A percentile compares a stretch with the other conserved stretches of the same genome.
Conservation (phyloP, 2,888 invertebrate genomes). For the Amphiduros pacificus region DNA sequence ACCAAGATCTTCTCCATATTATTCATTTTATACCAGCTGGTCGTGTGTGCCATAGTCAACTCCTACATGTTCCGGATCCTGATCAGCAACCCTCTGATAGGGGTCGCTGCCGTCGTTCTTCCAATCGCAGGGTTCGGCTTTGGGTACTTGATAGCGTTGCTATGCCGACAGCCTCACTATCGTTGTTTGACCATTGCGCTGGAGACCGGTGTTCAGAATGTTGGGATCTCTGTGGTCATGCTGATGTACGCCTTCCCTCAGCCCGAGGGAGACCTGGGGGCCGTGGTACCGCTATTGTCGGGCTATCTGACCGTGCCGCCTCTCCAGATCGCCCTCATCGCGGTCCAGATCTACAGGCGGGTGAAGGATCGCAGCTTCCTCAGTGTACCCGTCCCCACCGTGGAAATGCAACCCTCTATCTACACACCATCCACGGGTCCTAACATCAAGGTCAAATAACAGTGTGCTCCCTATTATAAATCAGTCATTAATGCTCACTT, state of each 20-base stretch:
- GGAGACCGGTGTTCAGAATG: constrained; percentile 84
- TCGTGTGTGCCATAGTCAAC: constrained; percentile 84
- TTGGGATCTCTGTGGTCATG: constrained; percentile 86
- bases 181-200: constrained; percentile 74
- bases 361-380: too few species aligned
- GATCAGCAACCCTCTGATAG: constrained; percentile 58
- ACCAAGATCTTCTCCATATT: constrained; percentile 68
- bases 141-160: constrained; percentile 36
- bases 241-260: constrained; percentile 73
- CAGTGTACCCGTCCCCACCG: too few species aligned
- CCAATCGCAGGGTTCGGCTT: constrained; percentile 47
- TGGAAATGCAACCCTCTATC: too few species aligned
- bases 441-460: too few species aligned
- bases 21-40: constrained; percentile 78
- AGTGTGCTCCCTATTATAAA: too few species aligned
- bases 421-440: too few species aligned
- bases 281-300: background rate
- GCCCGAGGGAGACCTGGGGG: constrained; percentile 15
- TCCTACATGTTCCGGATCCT: constrained; percentile 83
- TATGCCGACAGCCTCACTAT: constrained; percentile 37
- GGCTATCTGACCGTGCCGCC: constrained; percentile 1
- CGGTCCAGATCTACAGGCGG: too few species aligned
- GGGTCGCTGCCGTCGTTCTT: constrained; percentile 41
- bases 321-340: constrained; percentile 2
- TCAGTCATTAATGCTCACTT: too few species aligned